Evolutionary conservation across 2,797 vertebrate genomes (phyloP), one percentile per base, ranked within the genome.

Genomic region (Agapornis canus): DNA sequence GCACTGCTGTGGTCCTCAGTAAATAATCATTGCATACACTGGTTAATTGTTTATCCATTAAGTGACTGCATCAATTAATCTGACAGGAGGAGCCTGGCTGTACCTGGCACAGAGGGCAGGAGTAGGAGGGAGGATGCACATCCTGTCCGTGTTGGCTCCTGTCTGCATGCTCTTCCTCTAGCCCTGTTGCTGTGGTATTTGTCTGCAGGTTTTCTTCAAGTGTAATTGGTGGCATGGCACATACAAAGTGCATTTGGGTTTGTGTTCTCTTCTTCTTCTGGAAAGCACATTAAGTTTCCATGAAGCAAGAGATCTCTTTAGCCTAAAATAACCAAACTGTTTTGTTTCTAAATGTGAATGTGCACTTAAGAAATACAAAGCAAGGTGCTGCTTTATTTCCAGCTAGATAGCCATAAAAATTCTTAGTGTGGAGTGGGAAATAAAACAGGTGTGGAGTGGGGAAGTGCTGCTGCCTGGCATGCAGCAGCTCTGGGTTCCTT

Each of bases 11-110:
- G 37, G 18, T 81, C 42, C 39, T 64, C 37, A 65, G 76, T 61
- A 90, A 79, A 43, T 91, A 94, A 61, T 80, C 13, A 1, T 47
- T 63, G 49, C 26, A 19, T 40, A 63, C 76, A 47, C 51, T 89
- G 60, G 88, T 95, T 97, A 97, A 96, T 96, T 94, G 94, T 95
- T 97, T 89, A 97, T 73, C 84, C 94, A 94, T 97, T 97, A 97
- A 96, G 88, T 9, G 26, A 15, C 45, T 71, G 64, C 7, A 2
- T 82, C 73, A 72, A 16, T 92, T 86, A 79, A 80, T 79, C 13
- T 70, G 81, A 54, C 47, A 40, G 27, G 64, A 54, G 82, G 85
- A 91, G 42, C 71, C 59, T 7, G 5, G 84, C 81, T 6, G 94
- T 91, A 92, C 96, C 95, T 96, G 95, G 95, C 89, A 97, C 92